phyloP scores from a whole-genome alignment of 2,113 vertebrate species.

The mouse (Mus musculus) region DNA sequence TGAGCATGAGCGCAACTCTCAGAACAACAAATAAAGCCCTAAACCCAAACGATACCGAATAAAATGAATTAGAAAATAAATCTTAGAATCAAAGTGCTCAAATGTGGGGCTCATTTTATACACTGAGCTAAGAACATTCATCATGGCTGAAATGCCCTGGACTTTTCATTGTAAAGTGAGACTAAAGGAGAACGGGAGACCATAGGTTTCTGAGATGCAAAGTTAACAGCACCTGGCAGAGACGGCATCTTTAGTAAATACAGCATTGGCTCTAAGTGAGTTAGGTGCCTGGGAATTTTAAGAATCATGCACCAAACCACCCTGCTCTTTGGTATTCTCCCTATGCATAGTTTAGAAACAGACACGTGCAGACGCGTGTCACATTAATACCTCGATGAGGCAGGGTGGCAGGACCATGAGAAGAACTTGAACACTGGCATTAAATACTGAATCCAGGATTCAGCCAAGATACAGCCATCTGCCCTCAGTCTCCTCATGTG shows the following conservation, averaged over 20 bases:
- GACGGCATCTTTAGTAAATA: not conserved
- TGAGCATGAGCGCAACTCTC: not conserved
- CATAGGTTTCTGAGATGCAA: not conserved
- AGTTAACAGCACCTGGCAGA: not conserved
- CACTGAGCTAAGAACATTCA: not conserved
- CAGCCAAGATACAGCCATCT: not conserved
- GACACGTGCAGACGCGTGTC: not conserved
- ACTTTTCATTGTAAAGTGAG: not conserved
- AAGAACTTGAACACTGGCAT: not conserved
- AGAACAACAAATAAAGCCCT: not conserved
- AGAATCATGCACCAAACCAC: not conserved
- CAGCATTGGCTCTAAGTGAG: not conserved
- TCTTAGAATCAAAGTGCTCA: not conserved
- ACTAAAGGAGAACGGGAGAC: not conserved
- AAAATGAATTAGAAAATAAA: slow-evolving; percentile 50
- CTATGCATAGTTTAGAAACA: not conserved
- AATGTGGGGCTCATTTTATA: not conserved
- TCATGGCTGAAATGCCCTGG: not conserved
- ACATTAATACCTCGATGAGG: not conserved
- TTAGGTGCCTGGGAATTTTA: not conserved
- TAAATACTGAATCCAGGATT: not conserved
- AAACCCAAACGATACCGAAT: not conserved
- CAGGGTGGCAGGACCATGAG: not conserved
- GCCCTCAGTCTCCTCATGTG: not conserved
- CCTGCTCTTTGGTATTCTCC: not conserved